phyloP scores from a whole-genome alignment of 2,888 invertebrate genomes.

The Mythimna ferrago region DNA sequence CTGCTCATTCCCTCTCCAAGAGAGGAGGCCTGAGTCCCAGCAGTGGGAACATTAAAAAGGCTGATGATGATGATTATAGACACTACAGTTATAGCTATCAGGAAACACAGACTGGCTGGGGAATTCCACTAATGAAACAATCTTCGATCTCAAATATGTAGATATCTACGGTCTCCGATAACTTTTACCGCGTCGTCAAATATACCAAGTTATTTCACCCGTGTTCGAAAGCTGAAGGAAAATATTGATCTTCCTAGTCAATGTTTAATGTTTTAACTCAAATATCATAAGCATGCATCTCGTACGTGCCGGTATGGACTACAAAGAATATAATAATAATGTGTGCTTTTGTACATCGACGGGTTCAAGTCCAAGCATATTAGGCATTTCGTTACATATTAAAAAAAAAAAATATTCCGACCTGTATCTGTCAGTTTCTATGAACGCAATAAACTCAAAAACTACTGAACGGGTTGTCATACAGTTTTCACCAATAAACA shows the following conservation, averaged over 20 bases:
- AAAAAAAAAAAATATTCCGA: neutral
- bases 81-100: neutral
- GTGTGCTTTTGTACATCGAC: neutral
- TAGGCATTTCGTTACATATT: neutral
- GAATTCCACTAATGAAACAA: neutral
- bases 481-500: no score
- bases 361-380: neutral
- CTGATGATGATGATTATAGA: no score
- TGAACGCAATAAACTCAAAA: no score
- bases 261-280: conserved; percentile 42
- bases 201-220: conserved; percentile 7
- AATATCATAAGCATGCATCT: conserved; percentile 30
- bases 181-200: conserved; percentile 6
- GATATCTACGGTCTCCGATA: neutral
- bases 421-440: no score
- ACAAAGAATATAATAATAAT: conserved; percentile 8
- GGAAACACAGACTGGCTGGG: neutral
- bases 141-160: conserved; percentile 16
- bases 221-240: conserved; percentile 25
- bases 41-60: no score
- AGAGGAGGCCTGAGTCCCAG: no score
- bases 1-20: no score
- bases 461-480: no score
- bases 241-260: conserved; percentile 38
- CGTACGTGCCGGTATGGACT: conserved; percentile 5